Conservation (phyloP, 2,113 vertebrate species). For the Peromyscus polionotus region DNA sequence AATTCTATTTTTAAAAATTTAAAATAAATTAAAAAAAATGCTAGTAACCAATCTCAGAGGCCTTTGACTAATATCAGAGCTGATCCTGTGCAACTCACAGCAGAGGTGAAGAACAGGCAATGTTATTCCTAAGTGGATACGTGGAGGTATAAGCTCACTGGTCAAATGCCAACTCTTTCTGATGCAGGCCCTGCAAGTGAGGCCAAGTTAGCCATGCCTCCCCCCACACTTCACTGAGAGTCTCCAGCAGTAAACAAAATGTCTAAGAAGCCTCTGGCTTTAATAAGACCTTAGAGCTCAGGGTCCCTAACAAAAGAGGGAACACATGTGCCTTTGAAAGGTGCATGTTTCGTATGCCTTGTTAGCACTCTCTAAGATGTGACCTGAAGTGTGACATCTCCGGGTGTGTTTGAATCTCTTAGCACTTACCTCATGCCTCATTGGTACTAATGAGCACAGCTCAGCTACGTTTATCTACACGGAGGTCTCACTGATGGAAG, state of each 20-base stretch:
- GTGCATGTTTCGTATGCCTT: not conserved
- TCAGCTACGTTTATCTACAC: not conserved
- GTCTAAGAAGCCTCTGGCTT: not conserved
- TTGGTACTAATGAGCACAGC: not conserved
- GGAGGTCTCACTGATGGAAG: not conserved
- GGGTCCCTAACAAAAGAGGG: not conserved
- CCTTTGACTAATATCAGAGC: not conserved
- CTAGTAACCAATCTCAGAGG: not conserved
- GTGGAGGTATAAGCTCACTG: not conserved
- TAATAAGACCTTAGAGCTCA: not conserved
- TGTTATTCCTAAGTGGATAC: not conserved
- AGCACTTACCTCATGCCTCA: slow-evolving; percentile 57
- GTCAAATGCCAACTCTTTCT: not conserved
- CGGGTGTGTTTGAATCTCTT: slow-evolving; percentile 50
- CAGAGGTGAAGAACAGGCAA: not conserved
- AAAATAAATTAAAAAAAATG: not conserved
- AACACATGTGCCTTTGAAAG: slow-evolving; percentile 31
- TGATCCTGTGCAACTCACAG: not conserved
- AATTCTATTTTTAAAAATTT: not conserved
- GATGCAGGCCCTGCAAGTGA: not conserved
- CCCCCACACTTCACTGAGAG: not conserved
- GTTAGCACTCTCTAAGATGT: slow-evolving; percentile 53
- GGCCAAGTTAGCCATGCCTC: no score
- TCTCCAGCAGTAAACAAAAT: not conserved
- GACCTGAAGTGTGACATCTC: slow-evolving; percentile 45